Conservation (phyloP, 1,140 invertebrate genomes). For the Neodiprion fabricii region DNA sequence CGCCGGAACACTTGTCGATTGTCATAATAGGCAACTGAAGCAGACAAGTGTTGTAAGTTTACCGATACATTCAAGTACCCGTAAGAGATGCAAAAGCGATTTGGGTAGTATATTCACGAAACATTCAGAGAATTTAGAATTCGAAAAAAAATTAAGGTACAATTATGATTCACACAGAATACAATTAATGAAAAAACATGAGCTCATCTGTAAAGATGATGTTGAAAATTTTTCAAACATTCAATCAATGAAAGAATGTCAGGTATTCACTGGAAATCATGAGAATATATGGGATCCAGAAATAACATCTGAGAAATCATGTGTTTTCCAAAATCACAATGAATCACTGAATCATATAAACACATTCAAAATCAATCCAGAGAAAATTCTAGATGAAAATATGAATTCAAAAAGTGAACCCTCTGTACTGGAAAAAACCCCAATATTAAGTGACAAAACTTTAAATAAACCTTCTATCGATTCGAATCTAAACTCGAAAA, state of each 20-base stretch:
- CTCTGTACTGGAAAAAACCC: not conserved
- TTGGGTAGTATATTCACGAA: not conserved
- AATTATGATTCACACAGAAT: not conserved
- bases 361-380: not conserved
- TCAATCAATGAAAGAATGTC: too few relatives aligned
- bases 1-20: not conserved
- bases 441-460: not conserved
- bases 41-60: not conserved
- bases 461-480: not conserved
- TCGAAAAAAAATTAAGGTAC: not conserved
- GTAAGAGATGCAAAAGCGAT: not conserved
- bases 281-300: too few relatives aligned
- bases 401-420: not conserved
- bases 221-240: too few relatives aligned
- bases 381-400: not conserved
- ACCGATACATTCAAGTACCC: not conserved
- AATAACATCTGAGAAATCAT: too few relatives aligned
- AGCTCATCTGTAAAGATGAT: too few relatives aligned
- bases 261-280: too few relatives aligned
- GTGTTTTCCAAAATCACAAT: not conserved
- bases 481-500: not conserved
- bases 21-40: not conserved
- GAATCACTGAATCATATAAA: not conserved
- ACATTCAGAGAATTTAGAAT: not conserved
- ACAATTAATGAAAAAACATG: not conserved